Percentiles rank a stretch among this genome's conserved stretches.
Conservation (phyloP, 2,888 invertebrate species). For the Diarsia rubi region DNA sequence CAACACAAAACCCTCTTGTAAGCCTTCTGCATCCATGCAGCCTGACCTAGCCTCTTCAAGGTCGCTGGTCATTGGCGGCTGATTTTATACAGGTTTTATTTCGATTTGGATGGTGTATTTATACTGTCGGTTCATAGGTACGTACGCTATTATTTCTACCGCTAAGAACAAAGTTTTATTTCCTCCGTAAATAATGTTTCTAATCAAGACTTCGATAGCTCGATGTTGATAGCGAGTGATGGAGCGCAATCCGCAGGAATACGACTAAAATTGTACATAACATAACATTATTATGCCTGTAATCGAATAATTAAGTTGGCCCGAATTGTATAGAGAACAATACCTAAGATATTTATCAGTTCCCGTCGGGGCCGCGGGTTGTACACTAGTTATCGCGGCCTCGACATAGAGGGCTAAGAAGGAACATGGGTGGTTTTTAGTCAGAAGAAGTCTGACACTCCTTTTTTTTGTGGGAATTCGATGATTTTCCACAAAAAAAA, state of each 20-base stretch:
- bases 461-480: too few relatives aligned
- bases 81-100: background rate
- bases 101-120: background rate
- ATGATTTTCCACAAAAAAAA: too few relatives aligned
- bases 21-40: background rate
- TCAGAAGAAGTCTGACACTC: too few relatives aligned
- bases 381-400: too few relatives aligned
- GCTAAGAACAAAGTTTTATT: constrained; percentile 29
- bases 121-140: background rate
- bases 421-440: too few relatives aligned
- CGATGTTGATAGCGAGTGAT: constrained; percentile 23
- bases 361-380: too few relatives aligned
- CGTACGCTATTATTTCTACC: background rate
- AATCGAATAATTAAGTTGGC: too few relatives aligned
- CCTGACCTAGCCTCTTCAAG: background rate
- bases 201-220: constrained; percentile 25
- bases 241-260: background rate
- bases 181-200: constrained; percentile 20
- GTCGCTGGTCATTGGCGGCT: background rate
- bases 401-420: too few relatives aligned
- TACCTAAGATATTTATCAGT: too few relatives aligned
- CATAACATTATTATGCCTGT: too few relatives aligned
- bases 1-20: too few relatives aligned
- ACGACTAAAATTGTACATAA: background rate
- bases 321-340: too few relatives aligned